Conservation (phyloP, 2,797 vertebrate genomes). For the Sebastes dallii region DNA sequence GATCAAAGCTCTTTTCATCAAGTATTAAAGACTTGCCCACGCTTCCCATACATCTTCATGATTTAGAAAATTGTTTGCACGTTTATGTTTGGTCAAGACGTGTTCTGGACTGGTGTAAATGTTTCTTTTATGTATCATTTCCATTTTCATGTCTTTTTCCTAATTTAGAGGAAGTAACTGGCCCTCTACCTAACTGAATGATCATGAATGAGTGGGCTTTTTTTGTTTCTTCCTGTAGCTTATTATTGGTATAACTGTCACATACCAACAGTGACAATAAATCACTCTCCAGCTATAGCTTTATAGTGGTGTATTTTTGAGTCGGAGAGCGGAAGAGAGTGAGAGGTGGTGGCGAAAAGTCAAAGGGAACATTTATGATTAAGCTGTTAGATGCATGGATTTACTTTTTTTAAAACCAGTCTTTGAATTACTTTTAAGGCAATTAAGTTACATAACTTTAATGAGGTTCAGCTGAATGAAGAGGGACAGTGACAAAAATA, state of each 20-base stretch:
- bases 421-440: background rate
- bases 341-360: background rate
- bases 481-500: background rate
- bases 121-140: background rate
- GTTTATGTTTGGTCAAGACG: background rate
- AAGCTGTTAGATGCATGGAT: background rate
- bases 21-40: background rate
- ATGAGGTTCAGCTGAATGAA: background rate
- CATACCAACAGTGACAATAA: background rate
- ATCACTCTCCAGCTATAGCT: background rate
- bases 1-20: background rate
- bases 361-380: background rate
- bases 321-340: background rate
- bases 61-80: background rate
- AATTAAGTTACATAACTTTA: background rate
- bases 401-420: background rate
- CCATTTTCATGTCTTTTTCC: background rate
- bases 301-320: background rate
- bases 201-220: background rate
- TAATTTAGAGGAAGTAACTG: background rate
- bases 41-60: background rate
- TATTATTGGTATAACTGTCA: background rate
- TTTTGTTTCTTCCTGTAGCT: background rate
- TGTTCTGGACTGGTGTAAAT: background rate
- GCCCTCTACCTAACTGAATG: background rate